A percentile compares a stretch with the other conserved stretches of the same genome.
These are phyloP conservation scores for Telmatochromis brichardi DNA, from an alignment of 2,113 vertebrate species.

Conservation along the genomic window DNA sequence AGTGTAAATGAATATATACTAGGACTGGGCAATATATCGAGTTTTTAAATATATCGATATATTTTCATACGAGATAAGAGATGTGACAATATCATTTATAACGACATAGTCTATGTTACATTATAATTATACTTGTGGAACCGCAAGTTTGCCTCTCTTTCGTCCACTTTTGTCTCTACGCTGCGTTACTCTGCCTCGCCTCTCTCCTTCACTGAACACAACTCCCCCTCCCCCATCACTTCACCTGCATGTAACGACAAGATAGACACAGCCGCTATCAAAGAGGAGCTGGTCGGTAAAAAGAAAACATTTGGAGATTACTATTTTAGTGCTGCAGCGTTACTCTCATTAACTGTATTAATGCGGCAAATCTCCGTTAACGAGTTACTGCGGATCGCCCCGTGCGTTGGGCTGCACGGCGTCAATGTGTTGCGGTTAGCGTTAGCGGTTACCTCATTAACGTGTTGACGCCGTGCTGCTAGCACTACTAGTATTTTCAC, in stretches of 20 bases:
- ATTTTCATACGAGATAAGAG: background rate
- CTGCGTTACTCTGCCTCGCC: background rate
- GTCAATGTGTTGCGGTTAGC: background rate
- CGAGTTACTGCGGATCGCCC: background rate
- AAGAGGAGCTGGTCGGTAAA: background rate
- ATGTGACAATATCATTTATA: background rate
- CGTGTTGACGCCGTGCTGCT: background rate
- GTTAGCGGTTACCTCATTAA: background rate
- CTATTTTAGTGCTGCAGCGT: background rate
- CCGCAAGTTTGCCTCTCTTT: background rate
- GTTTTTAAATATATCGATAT: background rate
- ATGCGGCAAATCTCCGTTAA: background rate
- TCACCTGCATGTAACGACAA: background rate
- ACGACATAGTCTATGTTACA: background rate
- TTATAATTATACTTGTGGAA: background rate
- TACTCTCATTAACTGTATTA: background rate
- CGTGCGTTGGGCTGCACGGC: background rate
- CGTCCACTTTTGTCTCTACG: background rate
- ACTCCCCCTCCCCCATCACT: background rate
- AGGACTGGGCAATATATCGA: background rate
- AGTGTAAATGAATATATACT: background rate
- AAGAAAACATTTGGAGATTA: background rate
- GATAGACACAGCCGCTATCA: background rate
- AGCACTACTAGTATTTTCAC: background rate
- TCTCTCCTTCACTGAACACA: background rate